Evolutionary conservation across 2,888 invertebrate genomes (phyloP).

Genomic region (Platynereis dumerilii): DNA sequence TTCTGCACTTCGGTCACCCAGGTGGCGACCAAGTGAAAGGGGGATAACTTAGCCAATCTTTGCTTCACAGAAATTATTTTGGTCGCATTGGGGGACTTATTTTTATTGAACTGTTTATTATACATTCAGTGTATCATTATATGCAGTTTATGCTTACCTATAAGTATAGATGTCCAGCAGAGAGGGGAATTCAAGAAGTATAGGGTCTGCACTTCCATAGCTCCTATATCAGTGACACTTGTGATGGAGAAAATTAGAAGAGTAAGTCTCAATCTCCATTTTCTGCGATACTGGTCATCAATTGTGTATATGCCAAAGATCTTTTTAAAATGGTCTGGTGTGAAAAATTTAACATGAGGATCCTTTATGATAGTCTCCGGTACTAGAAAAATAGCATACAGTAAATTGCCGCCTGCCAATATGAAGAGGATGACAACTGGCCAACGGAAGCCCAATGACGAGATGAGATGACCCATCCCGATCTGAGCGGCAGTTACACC

Average conservation of each 20-base stretch:
- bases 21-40: too few relatives aligned
- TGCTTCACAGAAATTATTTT: too few relatives aligned
- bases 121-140: too few relatives aligned
- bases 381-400: neutral
- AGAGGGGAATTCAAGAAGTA: neutral
- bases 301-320: neutral
- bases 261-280: neutral
- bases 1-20: too few relatives aligned
- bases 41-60: too few relatives aligned
- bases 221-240: neutral
- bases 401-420: neutral
- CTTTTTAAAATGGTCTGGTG: neutral
- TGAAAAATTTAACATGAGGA: neutral
- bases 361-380: constrained; percentile 3
- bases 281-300: neutral
- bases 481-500: neutral
- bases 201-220: neutral
- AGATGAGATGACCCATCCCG: neutral
- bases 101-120: too few relatives aligned
- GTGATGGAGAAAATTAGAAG: constrained; percentile 2
- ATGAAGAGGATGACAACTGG: neutral
- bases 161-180: neutral
- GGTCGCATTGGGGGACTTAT: too few relatives aligned
- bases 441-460: neutral
- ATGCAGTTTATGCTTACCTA: too few relatives aligned